Conservation (phyloP, 2,888 invertebrate species). For the Stenodera caucasica region DNA sequence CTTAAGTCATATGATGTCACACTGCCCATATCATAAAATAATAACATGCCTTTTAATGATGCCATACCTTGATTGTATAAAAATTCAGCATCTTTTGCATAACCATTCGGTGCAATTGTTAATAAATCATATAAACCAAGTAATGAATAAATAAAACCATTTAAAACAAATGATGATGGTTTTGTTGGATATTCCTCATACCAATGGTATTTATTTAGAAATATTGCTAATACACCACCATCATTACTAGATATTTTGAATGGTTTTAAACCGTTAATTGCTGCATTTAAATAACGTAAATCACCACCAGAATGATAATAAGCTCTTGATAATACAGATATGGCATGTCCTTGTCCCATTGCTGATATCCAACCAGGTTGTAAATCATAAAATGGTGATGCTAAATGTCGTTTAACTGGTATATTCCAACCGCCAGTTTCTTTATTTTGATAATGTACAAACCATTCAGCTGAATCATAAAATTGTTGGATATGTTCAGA, state of each 20-base stretch:
- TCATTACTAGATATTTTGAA: slow-evolving; percentile 73
- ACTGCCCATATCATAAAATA: slow-evolving; percentile 92
- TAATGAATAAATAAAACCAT: slow-evolving; percentile 97
- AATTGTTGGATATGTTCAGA: slow-evolving; percentile 91
- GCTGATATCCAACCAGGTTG: slow-evolving; percentile 89
- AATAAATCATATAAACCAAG: slow-evolving; percentile 96
- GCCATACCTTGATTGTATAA: slow-evolving; percentile 83
- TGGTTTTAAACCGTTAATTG: slow-evolving; percentile 76
- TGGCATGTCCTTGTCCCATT: slow-evolving; percentile 98
- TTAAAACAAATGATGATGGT: slow-evolving; percentile 92
- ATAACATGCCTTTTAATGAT: slow-evolving; percentile 83
- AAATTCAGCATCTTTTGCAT: slow-evolving; percentile 69
- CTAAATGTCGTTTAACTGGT: slow-evolving; percentile 75
- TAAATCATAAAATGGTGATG: slow-evolving; percentile 74
- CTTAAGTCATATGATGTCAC: slow-evolving; percentile 95
- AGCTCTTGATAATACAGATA: slow-evolving; percentile 92
- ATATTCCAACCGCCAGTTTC: slow-evolving; percentile 92
- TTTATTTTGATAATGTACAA: slow-evolving; percentile 80
- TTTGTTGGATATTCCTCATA: slow-evolving; percentile 98
- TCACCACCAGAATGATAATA: slow-evolving; percentile 80
- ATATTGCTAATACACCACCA: slow-evolving; percentile 83
- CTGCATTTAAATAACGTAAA: slow-evolving; percentile 76
- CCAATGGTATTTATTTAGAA: slow-evolving; percentile 87
- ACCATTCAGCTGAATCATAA: slow-evolving; percentile 91
- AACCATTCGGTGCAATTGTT: slow-evolving; percentile 67